Evolutionary conservation across 2,113 vertebrate genomes (phyloP).

Genomic region (Cnemophilus loriae): DNA sequence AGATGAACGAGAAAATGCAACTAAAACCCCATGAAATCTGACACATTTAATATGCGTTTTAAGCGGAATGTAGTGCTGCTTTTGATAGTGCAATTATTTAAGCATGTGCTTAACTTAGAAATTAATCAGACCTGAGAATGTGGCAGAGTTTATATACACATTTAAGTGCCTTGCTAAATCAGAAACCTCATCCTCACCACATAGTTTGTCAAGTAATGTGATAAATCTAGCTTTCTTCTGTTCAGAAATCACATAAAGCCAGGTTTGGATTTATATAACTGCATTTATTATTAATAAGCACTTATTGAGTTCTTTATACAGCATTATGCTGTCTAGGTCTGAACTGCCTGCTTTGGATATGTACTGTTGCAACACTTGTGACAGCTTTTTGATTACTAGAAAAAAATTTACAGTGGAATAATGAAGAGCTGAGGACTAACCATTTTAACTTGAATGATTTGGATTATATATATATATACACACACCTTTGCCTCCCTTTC

Average conservation of each 20-base stretch:
- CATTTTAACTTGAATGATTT: not conserved
- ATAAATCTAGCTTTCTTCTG: not conserved
- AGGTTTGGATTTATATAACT: not conserved
- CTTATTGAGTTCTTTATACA: not conserved
- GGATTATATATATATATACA: not conserved
- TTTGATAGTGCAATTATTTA: not conserved
- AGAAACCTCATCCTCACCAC: not conserved
- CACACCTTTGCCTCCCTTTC: not conserved
- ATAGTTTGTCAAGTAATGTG: not conserved
- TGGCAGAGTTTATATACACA: not conserved
- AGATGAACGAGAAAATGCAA: not conserved
- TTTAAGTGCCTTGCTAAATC: not conserved
- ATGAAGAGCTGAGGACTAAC: not conserved
- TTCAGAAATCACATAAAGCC: not conserved
- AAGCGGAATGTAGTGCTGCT: not conserved
- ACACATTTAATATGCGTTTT: not conserved
- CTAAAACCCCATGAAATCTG: not conserved
- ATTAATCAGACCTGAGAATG: not conserved
- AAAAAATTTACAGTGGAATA: not conserved
- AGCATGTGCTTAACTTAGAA: not conserved
- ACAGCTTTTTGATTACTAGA: not conserved
- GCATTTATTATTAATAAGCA: not conserved
- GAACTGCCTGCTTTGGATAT: not conserved
- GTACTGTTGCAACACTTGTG: fast-evolving
- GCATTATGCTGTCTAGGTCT: not conserved